These are phyloP conservation scores for Istiophorus platypterus DNA, from an alignment of 2,113 vertebrate genomes.

Conservation along the genomic window DNA sequence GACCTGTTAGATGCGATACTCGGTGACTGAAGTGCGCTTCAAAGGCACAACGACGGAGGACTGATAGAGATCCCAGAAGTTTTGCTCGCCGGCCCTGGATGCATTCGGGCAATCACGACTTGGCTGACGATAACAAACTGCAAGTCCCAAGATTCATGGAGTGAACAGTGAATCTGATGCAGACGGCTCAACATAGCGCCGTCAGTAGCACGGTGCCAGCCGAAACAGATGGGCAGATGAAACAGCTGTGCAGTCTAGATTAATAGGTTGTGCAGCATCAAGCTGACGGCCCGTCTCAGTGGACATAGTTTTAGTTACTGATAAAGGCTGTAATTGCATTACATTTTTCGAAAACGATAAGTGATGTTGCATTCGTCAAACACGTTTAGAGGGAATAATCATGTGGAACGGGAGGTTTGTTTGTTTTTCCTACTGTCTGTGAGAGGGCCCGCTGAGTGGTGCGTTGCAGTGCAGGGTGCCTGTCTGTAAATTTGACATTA, in stretches of 20 bases:
- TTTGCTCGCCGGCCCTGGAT: slow-evolving; percentile 39
- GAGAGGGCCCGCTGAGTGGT: not conserved
- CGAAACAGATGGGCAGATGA: slow-evolving; percentile 67
- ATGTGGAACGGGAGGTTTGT: not conserved
- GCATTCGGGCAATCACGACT: slow-evolving; percentile 43
- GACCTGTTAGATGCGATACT: slow-evolving; percentile 23
- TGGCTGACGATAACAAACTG: slow-evolving; percentile 29
- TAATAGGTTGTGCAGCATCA: slow-evolving; percentile 59
- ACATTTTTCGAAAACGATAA: slow-evolving; percentile 25
- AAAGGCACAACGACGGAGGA: slow-evolving; percentile 54
- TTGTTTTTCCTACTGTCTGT: not conserved
- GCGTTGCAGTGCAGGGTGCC: not conserved
- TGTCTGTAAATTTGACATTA: not conserved
- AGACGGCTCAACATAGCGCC: slow-evolving; percentile 16
- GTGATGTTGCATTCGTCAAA: slow-evolving; percentile 25
- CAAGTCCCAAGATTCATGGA: slow-evolving; percentile 48
- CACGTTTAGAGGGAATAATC: not conserved
- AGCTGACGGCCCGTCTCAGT: slow-evolving; percentile 58
- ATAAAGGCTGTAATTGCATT: slow-evolving; percentile 56
- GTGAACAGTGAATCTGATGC: slow-evolving; percentile 44
- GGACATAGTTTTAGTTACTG: slow-evolving; percentile 50
- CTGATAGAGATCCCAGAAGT: slow-evolving; percentile 43
- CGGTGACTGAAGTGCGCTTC: slow-evolving; percentile 31
- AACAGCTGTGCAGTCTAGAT: slow-evolving; percentile 69
- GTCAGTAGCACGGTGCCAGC: slow-evolving; percentile 40